Conservation (phyloP, 2,113 vertebrate genomes). For the Sitta europaea region DNA sequence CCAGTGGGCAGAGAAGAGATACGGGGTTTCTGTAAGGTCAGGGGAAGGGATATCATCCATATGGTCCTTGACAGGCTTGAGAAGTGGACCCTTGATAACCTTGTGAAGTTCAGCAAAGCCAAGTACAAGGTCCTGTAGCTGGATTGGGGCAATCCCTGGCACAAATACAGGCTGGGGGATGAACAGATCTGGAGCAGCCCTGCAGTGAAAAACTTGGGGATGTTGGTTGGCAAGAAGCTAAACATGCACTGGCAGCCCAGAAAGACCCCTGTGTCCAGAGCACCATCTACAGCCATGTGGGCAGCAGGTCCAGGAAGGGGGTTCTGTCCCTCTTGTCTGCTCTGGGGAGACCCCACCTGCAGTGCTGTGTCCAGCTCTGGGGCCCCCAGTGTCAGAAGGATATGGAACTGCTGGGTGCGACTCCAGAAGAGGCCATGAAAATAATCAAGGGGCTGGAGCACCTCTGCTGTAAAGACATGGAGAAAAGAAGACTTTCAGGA, state of each 20-base stretch:
- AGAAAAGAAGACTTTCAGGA: not conserved
- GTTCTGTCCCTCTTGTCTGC: not conserved
- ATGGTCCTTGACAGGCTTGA: not conserved
- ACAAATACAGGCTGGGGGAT: not conserved
- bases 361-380: not conserved
- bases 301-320: not conserved
- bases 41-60: not conserved
- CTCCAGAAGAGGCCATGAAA: not conserved
- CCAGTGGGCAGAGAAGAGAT: not conserved
- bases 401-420: fast-evolving
- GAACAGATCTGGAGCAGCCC: not conserved
- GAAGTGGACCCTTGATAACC: not conserved
- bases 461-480: not conserved
- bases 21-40: not conserved
- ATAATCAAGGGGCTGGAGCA: not conserved
- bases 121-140: not conserved
- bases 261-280: not conserved
- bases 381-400: too few relatives aligned
- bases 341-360: not conserved
- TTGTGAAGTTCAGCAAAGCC: not conserved
- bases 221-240: not conserved
- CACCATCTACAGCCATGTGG: not conserved
- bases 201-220: not conserved
- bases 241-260: not conserved
- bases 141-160: not conserved